phyloP scores from a whole-genome alignment of 2,113 vertebrate genomes.

The Numida meleagris region DNA sequence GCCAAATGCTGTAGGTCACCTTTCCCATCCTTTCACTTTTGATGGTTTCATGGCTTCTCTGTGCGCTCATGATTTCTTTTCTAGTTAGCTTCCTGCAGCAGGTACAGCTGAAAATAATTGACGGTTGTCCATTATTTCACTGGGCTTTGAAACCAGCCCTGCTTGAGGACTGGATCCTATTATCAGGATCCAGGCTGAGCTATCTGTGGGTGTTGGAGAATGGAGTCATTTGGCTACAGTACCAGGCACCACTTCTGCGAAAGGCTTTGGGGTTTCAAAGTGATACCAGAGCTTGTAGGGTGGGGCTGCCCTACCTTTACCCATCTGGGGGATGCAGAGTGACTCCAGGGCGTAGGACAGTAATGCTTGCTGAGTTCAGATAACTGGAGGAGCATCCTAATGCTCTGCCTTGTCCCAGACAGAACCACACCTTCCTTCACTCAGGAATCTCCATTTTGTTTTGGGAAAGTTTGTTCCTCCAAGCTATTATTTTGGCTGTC shows the following conservation, averaged over 20 bases:
- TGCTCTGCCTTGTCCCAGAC: background rate
- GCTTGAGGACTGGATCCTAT: background rate
- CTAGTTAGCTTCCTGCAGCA: background rate
- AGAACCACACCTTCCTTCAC: background rate
- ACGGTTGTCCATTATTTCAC: background rate
- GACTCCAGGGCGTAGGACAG: background rate
- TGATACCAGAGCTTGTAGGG: fast-evolving
- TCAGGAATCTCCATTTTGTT: background rate
- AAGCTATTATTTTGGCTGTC: background rate
- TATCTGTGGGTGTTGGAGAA: background rate
- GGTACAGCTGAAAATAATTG: background rate
- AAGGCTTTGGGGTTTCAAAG: background rate
- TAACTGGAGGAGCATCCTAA: background rate
- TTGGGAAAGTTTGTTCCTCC: background rate
- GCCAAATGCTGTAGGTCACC: background rate
- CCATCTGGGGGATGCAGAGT: background rate
- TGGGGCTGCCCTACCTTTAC: background rate
- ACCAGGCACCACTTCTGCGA: background rate
- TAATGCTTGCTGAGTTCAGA: background rate
- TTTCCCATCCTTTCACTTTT: background rate
- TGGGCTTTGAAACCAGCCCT: background rate
- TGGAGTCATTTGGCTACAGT: background rate
- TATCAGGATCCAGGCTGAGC: background rate
- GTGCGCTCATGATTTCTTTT: background rate
- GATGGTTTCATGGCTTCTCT: background rate